Conservation (phyloP, 2,113 vertebrate genomes). For the Struthio camelus region DNA sequence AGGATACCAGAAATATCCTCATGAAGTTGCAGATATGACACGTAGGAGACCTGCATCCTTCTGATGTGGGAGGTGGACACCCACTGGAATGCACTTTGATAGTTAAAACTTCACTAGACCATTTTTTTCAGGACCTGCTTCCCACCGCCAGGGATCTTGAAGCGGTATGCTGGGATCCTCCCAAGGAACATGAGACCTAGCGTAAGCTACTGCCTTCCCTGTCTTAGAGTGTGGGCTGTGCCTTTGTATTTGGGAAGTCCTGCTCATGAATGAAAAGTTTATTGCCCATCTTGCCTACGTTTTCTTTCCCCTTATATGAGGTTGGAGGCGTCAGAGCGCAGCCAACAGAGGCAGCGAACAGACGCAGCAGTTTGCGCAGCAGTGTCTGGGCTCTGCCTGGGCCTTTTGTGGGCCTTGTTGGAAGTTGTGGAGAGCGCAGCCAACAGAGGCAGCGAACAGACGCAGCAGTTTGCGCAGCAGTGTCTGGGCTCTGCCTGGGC, state of each 20-base stretch:
- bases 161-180: not conserved
- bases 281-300: not conserved
- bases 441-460: no score
- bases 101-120: not conserved
- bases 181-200: not conserved
- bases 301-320: not conserved
- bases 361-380: no score
- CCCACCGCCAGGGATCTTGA: not conserved
- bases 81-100: not conserved
- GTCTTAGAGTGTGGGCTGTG: accelerated
- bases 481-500: no score
- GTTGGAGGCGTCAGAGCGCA: no score
- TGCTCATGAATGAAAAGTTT: not conserved
- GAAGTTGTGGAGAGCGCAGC: no score
- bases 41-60: not conserved
- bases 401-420: no score
- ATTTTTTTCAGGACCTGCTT: not conserved
- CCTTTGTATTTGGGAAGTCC: not conserved
- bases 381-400: no score
- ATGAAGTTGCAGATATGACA: not conserved
- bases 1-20: not conserved
- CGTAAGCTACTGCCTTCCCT: not conserved
- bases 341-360: no score
- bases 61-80: not conserved
- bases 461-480: no score